These are phyloP conservation scores for Neoseiulus cucumeris DNA, from an alignment of 1,140 invertebrate genomes.

Conservation along the genomic window DNA sequence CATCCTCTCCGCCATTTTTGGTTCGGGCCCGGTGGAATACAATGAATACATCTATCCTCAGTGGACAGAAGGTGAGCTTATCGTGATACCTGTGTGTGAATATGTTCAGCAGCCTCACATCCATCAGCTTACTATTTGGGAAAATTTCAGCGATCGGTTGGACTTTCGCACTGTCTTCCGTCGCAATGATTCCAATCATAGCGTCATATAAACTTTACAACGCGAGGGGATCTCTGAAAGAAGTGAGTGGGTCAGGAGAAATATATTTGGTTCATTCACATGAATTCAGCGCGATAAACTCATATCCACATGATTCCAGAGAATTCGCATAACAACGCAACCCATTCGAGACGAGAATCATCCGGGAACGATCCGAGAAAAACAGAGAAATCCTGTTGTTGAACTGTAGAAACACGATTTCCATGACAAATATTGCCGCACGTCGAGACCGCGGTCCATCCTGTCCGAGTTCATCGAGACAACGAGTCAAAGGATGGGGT, in stretches of 20 bases:
- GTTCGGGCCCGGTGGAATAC: slow-evolving; percentile 43
- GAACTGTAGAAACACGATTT: background rate
- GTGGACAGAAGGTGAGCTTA: slow-evolving; percentile 35
- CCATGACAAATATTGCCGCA: too few species aligned
- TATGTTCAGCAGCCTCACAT: background rate
- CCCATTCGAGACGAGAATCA: background rate
- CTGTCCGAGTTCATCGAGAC: too few species aligned
- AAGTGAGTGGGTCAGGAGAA: slow-evolving; percentile 13
- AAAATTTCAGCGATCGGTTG: slow-evolving; percentile 39
- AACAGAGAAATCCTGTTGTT: background rate
- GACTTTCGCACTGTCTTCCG: slow-evolving; percentile 45
- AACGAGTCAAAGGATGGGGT: too few species aligned
- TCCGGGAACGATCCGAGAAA: slow-evolving; percentile 6
- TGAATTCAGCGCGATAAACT: background rate
- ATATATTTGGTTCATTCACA: background rate
- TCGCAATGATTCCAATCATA: slow-evolving; percentile 42
- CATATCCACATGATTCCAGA: background rate
- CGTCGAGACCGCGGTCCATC: too few species aligned
- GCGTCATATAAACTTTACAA: slow-evolving; percentile 17
- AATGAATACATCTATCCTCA: slow-evolving; percentile 44
- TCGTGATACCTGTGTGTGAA: background rate
- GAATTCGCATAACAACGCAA: background rate
- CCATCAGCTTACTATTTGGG: background rate
- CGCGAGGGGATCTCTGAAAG: slow-evolving; percentile 14
- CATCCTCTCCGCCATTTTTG: slow-evolving; percentile 45